Percentiles rank a stretch among this genome's conserved stretches.
phyloP scores from a whole-genome alignment of 1,140 invertebrate species.

The Elymnias hypermnestra region DNA sequence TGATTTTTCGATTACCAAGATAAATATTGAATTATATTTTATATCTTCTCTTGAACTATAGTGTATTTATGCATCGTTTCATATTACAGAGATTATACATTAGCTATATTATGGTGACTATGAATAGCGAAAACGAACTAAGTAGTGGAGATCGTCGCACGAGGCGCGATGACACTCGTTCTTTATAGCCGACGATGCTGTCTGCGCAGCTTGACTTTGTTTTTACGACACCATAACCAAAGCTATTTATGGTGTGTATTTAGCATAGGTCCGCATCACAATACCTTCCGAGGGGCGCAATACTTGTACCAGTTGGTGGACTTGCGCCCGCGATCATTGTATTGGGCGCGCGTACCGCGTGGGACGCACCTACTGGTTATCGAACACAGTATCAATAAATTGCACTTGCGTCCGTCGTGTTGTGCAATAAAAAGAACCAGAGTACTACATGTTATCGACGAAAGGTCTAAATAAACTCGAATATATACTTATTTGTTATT shows the following conservation, averaged over 20 bases:
- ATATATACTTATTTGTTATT: conserved; percentile 59
- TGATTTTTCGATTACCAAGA: too few species aligned
- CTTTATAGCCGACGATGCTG: conserved; percentile 45
- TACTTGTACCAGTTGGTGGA: conserved; percentile 37
- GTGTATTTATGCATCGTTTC: not conserved
- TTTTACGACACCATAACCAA: conserved; percentile 65
- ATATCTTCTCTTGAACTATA: too few species aligned
- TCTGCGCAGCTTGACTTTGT: conserved; percentile 68
- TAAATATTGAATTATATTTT: too few species aligned
- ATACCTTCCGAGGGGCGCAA: conserved; percentile 51
- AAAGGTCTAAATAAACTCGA: conserved; percentile 69
- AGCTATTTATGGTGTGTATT: conserved; percentile 64
- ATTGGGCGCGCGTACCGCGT: conserved; percentile 39
- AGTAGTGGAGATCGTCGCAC: conserved; percentile 16
- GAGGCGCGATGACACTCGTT: conserved; percentile 45
- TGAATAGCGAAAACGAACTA: conserved; percentile 21
- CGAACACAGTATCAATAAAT: conserved; percentile 70
- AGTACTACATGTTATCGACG: conserved; percentile 58
- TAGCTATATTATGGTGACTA: conserved; percentile 7
- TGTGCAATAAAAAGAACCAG: conserved; percentile 62
- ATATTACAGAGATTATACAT: conserved; percentile 1
- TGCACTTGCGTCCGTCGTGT: conserved; percentile 63
- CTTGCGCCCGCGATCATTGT: conserved; percentile 41
- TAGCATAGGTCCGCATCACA: conserved; percentile 48
- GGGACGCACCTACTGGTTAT: conserved; percentile 68